Evolutionary conservation across 2,888 invertebrate genomes (phyloP).

Genomic region (Ctena decussata): DNA sequence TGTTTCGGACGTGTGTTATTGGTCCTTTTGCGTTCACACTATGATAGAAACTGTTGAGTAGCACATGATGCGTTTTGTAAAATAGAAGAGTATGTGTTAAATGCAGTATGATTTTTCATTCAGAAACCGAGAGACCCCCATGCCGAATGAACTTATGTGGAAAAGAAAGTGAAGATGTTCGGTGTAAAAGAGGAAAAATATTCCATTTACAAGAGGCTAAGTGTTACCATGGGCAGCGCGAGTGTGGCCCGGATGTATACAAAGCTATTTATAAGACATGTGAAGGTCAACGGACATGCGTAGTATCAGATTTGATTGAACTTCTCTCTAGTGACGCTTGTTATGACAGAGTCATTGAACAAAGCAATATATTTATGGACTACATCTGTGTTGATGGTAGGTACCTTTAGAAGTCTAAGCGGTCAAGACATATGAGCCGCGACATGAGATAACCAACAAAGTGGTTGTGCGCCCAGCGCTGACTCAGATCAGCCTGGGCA

Average conservation of each 20-base stretch:
- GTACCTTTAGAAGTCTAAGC: too few relatives aligned
- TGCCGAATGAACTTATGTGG: slow-evolving; percentile 72
- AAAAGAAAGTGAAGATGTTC: slow-evolving; percentile 51
- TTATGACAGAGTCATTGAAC: slow-evolving; percentile 33
- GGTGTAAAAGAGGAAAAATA: slow-evolving; percentile 56
- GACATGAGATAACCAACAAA: too few relatives aligned
- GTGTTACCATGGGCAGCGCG: slow-evolving; percentile 58
- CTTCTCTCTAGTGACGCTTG: slow-evolving; percentile 56
- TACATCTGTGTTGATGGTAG: slow-evolving; percentile 72
- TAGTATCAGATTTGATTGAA: slow-evolving; percentile 39
- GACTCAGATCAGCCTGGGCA: too few relatives aligned
- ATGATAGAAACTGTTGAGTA: too few relatives aligned
- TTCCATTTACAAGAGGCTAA: slow-evolving; percentile 62
- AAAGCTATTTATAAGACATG: slow-evolving; percentile 65
- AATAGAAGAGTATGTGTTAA: too few relatives aligned
- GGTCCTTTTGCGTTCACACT: too few relatives aligned
- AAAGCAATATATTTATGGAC: slow-evolving; percentile 68
- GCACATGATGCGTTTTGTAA: too few relatives aligned
- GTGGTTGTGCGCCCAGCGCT: too few relatives aligned
- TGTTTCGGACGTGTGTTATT: too few relatives aligned
- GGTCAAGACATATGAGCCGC: too few relatives aligned
- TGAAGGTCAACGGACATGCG: slow-evolving; percentile 63
- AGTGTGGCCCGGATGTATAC: slow-evolving; percentile 61
- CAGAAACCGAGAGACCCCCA: slow-evolving; percentile 46
- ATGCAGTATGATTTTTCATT: too few relatives aligned